Evolutionary conservation across 2,888 invertebrate species (phyloP), one percentile per base, ranked within the genome.

Genomic region (Pardosa pseudoannulata): DNA sequence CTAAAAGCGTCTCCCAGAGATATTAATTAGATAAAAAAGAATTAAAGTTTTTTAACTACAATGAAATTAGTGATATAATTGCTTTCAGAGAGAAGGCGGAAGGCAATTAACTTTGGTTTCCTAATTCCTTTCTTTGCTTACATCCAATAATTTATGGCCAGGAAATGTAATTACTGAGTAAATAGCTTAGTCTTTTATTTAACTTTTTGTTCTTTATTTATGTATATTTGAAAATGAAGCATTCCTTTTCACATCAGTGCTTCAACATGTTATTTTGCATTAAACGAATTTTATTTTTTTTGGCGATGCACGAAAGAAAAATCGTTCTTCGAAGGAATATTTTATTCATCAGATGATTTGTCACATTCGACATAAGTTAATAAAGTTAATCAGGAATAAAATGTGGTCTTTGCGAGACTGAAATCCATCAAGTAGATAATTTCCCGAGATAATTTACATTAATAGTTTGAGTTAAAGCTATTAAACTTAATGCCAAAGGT

Each of bases 91-190:
- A 16, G 46, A 46, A 46, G 46, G 46, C 46, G 46, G 46, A 46
- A 46, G 46, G 46, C 46, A 46, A 46, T 46, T 46, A 46, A 46
- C 46, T 46, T 46, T 16, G 46, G 46, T 46, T 46, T 46, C 46
- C 46, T 46, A 46, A 46, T 46, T 46, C 46, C 16, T 13, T 46
- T 16, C 46, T 46, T 46, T 46, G 16, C 16, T 6, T 46, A 46
- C 46, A 11, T 16, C 16, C 46, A 46, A 46, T 46, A 46, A 13
- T 46, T 16, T 6, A 16, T 46, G 46, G 16, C 46, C 46, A 16
- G 46, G 46, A 16, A 46, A 46, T 46, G 16, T 46, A 46, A 46
- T 46, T 46, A 46, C 46, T 6, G 2, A 46, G 46, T 16, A 16
- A 46, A 46, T 46, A 46, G 46, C 46, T 16, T 16, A 16, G 16